These are phyloP conservation scores for Ophion ellenae DNA, from an alignment of 2,888 invertebrate species.

Conservation along the genomic window DNA sequence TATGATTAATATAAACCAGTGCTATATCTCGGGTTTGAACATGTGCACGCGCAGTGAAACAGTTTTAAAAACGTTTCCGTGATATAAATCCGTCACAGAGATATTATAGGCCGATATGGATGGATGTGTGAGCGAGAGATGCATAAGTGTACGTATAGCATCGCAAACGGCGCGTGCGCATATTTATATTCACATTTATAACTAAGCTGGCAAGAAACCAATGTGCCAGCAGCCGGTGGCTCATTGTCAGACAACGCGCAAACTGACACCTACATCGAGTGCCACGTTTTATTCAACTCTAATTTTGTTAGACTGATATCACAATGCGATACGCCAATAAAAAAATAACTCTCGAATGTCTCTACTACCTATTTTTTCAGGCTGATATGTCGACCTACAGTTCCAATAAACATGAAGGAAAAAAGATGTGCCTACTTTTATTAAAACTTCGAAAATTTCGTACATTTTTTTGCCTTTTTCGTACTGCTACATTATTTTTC, in stretches of 20 bases:
- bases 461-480: too few species aligned
- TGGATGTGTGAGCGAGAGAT: conserved; percentile 35
- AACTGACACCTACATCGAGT: conserved; percentile 63
- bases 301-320: not conserved
- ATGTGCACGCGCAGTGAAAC: conserved; percentile 52
- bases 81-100: conserved; percentile 22
- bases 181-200: conserved; percentile 76
- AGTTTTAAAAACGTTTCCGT: conserved; percentile 41
- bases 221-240: conserved; percentile 61
- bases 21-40: not conserved
- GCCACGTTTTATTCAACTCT: conserved; percentile 65
- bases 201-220: conserved; percentile 73
- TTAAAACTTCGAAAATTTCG: too few species aligned
- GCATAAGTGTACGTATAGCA: conserved; percentile 55
- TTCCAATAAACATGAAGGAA: too few species aligned
- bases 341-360: too few species aligned
- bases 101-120: conserved; percentile 50
- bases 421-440: too few species aligned
- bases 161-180: conserved; percentile 62
- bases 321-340: not conserved
- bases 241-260: conserved; percentile 62
- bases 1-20: not conserved
- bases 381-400: too few species aligned
- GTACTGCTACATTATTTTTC: too few species aligned
- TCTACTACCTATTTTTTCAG: too few species aligned